phyloP scores from a whole-genome alignment of 92 coral and sea anemone genomes.

The Actinostola sp. region DNA sequence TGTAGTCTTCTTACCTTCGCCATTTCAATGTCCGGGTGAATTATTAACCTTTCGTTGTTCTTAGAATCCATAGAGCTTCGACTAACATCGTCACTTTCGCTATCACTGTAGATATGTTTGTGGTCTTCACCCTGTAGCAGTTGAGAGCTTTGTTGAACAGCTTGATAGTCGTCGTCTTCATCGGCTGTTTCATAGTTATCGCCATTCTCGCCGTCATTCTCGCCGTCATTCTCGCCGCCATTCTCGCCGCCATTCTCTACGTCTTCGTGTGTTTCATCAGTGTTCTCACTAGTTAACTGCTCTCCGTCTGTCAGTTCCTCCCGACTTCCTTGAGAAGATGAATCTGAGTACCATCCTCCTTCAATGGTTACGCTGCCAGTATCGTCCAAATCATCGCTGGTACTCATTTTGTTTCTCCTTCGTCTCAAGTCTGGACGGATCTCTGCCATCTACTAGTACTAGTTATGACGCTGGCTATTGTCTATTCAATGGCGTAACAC shows the following conservation, averaged over 20 bases:
- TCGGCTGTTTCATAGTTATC: conserved; percentile 11
- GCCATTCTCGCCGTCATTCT: conserved; percentile 4
- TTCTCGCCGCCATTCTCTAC: background rate
- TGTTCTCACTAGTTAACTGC: background rate
- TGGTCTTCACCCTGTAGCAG: background rate
- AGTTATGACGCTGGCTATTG: conserved; percentile 17
- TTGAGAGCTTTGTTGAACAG: background rate
- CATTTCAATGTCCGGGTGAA: conserved; percentile 46
- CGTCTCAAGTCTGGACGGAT: conserved; percentile 18
- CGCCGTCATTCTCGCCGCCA: conserved; percentile 1
- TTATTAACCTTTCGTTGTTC: conserved; percentile 19
- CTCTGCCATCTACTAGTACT: conserved; percentile 31
- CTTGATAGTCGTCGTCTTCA: conserved; percentile 1
- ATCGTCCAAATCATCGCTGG: conserved; percentile 24
- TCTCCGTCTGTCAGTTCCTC: conserved; percentile 7
- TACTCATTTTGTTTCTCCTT: conserved; percentile 28
- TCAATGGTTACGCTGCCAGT: conserved; percentile 50
- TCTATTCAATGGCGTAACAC: conserved; percentile 8
- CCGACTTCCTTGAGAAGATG: conserved; percentile 23
- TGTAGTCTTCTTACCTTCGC: conserved; percentile 31
- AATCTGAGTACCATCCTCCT: conserved; percentile 28
- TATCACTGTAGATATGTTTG: conserved; percentile 1
- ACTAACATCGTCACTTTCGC: conserved; percentile 11
- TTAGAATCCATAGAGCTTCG: background rate
- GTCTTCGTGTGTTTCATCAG: background rate